Conservation (phyloP, 1,140 invertebrate species). For the Drosophila nebulosa region DNA sequence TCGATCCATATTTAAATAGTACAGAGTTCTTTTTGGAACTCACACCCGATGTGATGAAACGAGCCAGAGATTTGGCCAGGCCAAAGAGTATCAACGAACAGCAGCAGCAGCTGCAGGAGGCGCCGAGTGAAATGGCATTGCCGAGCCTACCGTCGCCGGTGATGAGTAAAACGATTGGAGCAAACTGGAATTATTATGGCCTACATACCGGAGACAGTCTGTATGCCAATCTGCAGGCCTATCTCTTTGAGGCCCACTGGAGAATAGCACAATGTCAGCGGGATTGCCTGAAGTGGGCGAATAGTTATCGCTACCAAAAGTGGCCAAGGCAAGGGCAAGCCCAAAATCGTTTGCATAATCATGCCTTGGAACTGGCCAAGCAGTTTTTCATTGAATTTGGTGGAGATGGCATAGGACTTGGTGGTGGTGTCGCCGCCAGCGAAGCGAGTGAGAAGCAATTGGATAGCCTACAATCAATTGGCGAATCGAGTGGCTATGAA, state of each 20-base stretch:
- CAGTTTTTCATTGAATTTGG: constrained; percentile 76
- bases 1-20: constrained; percentile 90
- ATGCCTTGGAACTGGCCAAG: constrained; percentile 71
- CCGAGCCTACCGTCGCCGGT: constrained; percentile 60
- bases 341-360: constrained; percentile 45
- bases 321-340: constrained; percentile 63
- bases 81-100: constrained; percentile 58
- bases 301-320: constrained; percentile 76
- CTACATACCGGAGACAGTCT: constrained; percentile 83
- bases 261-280: constrained; percentile 87
- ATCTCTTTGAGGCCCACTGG: constrained; percentile 90
- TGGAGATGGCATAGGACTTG: not conserved
- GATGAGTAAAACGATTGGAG: constrained; percentile 79
- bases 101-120: constrained; percentile 8
- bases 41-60: constrained; percentile 84
- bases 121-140: constrained; percentile 6
- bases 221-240: constrained; percentile 91
- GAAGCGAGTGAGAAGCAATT: constrained; percentile 77
- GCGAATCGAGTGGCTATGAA: constrained; percentile 92
- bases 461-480: constrained; percentile 87
- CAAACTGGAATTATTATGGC: constrained; percentile 82
- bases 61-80: constrained; percentile 63
- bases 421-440: constrained; percentile 22
- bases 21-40: constrained; percentile 92
- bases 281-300: constrained; percentile 89